Percentiles rank a stretch among this genome's conserved stretches.
phyloP scores from a whole-genome alignment of 64 coral and sea anemone genomes.

The Actinia equina region DNA sequence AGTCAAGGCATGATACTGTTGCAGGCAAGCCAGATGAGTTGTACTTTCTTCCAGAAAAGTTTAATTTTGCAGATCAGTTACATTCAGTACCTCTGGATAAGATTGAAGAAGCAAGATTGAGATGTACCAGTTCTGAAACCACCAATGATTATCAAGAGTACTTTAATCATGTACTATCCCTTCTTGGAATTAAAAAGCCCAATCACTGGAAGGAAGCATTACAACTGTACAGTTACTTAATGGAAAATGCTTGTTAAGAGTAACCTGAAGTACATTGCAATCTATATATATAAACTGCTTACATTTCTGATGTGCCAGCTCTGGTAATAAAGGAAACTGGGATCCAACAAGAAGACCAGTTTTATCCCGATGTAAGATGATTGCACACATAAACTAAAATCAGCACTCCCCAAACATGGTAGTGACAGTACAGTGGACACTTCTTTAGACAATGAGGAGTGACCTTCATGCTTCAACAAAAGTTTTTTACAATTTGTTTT shows the following conservation, averaged over 20 bases:
- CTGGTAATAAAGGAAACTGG: no score
- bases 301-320: no score
- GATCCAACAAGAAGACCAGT: no score
- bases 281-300: no score
- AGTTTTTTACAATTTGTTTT: no score
- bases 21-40: not conserved
- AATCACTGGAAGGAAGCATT: constrained; percentile 52
- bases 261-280: not conserved
- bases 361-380: no score
- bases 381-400: no score
- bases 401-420: no score
- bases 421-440: no score
- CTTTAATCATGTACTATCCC: constrained; percentile 52
- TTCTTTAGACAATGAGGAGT: no score
- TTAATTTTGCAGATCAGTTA: constrained; percentile 19
- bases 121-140: constrained; percentile 34
- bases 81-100: constrained; percentile 21
- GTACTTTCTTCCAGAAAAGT: constrained; percentile 18
- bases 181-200: constrained; percentile 27
- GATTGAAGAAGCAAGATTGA: constrained; percentile 8
- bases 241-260: constrained; percentile 20
- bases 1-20: not conserved
- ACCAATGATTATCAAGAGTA: constrained; percentile 47
- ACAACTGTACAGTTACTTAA: constrained; percentile 41
- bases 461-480: no score